Base-by-base conservation (phyloP, 2,797 vertebrate genomes). In the Peromyscus melanophrys region DNA sequence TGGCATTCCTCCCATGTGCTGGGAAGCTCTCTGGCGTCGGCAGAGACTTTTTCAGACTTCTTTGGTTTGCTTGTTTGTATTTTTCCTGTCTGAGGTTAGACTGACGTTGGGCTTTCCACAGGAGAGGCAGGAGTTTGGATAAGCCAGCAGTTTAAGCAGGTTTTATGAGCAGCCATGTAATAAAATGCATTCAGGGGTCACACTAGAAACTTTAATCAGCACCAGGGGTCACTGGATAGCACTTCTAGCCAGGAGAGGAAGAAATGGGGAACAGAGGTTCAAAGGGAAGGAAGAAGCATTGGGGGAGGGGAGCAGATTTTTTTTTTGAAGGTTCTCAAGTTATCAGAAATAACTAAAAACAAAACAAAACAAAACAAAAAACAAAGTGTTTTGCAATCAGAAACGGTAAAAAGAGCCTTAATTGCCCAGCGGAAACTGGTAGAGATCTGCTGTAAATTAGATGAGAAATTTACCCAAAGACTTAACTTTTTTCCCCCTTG, bases 181-280 rank as follows among this genome's bases (percentile, higher is more conserved):
- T 98, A 97, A 99, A 99, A 99, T 94, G 98, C 98, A 98, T 98
- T 99, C 99, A 98, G 98, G 98, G 99, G 99, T 99, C 98, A 99
- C 96, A 95, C 65, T 16, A 85, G 98, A 98, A 98, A 97, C 98
- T 99, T 99, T 99, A 99, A 99, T 99, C 99, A 99, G 99, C 99
- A 99, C 98, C 97, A 98, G 98, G 99, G 99, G 99, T 99, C 99
- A 99, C 93, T 99, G 99, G 99, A 99, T 99, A 99, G 99, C 98
- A 98, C 99, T 98, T 98, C 96, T 76, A 92, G 96, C 89, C 78
- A 89, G 98, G 96, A 98, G 97, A 97, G 93, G 86, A 98, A 98
- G 98, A 98, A 89, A 98, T 96, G 92, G 96, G 96, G 97, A 97
- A 92, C 97, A 98, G 97, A 96, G 96, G 90, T 88, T 96, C 92